Evolutionary conservation across 1,140 invertebrate genomes (phyloP), one percentile per base, ranked within the genome.

Genomic region (Aphelinus certus): DNA sequence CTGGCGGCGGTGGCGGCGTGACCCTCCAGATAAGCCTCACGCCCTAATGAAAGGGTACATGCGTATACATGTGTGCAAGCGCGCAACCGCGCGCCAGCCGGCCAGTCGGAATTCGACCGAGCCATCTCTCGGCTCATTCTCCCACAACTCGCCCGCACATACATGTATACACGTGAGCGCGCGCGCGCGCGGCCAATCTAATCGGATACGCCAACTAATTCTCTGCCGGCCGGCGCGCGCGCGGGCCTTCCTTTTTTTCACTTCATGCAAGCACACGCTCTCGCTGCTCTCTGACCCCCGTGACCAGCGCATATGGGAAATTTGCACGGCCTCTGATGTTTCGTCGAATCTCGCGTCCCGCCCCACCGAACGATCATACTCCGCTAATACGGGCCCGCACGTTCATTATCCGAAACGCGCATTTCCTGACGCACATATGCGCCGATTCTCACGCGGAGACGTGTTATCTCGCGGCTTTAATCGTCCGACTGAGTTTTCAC

Each of bases 21-120:
- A 87, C 85, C 85, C 83, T 86, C 80, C 84, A 86, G 85, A 87
- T 87, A 87, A 87, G 82, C 75, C 84, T 84, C 85, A 87, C 86
- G 87, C 86, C 86, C 86, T 88, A 87, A 87, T 88, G 83, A 88
- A 85, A 84, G 86, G 87, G 84, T 88, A 87, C 79, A 82, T 81
- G 81, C 79, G 81, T 78, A 78, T 10, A 26, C 9, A 46, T 49
- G 53, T 68, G 57, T 69, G 60, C 63, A 57, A 57, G 55, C 45
- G 45, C 45, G 53, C 56, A 49, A 7, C 43, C 42, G 58, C 55
- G 67, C 45, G 26, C 65, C 26, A 7, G 26, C 26, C 57, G 3
- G 57, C 7, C 3, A 53, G 51, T n/a, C 60, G 72, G 63, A 74
- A 74, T 74, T 73, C 56, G 63, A 72, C 26, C 4, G 10, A 60